Evolutionary conservation across 2,888 invertebrate genomes (phyloP).

Genomic region (Lepidonotus clava): DNA sequence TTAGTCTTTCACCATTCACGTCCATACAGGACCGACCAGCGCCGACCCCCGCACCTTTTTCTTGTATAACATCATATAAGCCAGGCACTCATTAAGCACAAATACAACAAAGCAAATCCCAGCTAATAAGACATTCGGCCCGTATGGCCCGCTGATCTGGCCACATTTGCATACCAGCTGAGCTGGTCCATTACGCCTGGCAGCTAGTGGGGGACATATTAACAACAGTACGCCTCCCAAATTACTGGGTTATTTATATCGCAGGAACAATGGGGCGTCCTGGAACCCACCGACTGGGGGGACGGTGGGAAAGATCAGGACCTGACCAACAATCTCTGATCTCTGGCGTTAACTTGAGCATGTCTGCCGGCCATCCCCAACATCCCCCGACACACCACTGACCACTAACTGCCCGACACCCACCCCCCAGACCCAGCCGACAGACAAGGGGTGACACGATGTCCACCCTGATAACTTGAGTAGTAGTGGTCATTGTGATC

Average conservation of each 20-base stretch:
- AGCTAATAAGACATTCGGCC: slow-evolving; percentile 41
- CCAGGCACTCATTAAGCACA: slow-evolving; percentile 42
- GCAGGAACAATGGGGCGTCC: background rate
- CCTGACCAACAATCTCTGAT: background rate
- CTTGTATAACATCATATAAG: slow-evolving; percentile 50
- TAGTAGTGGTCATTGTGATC: background rate
- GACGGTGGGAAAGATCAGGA: slow-evolving; percentile 23
- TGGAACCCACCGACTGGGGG: background rate
- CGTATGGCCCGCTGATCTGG: slow-evolving; percentile 28
- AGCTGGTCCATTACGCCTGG: slow-evolving; percentile 32
- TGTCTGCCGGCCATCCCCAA: background rate
- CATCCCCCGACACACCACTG: background rate
- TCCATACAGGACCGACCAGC: background rate
- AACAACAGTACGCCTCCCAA: slow-evolving; percentile 18
- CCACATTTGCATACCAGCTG: slow-evolving; percentile 48
- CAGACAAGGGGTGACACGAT: background rate
- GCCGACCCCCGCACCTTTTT: slow-evolving; percentile 10
- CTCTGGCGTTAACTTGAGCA: background rate
- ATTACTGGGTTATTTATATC: slow-evolving; percentile 40
- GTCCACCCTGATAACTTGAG: background rate
- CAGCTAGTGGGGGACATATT: background rate
- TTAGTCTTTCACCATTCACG: slow-evolving; percentile 42
- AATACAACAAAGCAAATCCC: slow-evolving; percentile 52
- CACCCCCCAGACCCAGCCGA: background rate
- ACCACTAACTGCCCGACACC: background rate